A percentile compares a stretch with the other conserved stretches of the same genome.
Conservation (phyloP, 2,888 invertebrate species). For the Hoplodrina blanda region DNA sequence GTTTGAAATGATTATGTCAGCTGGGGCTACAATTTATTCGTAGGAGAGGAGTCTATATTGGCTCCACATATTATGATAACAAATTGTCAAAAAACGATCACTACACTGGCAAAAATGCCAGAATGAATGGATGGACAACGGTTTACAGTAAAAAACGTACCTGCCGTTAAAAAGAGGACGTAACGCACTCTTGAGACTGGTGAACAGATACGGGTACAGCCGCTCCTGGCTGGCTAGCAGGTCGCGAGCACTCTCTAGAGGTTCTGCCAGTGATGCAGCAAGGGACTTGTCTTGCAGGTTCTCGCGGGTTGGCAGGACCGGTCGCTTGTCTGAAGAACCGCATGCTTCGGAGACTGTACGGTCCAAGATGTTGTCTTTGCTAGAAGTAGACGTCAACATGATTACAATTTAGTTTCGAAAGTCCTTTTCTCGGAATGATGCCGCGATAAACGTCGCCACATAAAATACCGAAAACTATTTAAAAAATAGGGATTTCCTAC, state of each 20-base stretch:
- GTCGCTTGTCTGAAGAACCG: conserved; percentile 64
- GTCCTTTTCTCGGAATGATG: too few relatives aligned
- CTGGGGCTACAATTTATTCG: too few relatives aligned
- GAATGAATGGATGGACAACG: too few relatives aligned
- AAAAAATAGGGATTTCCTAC: too few relatives aligned
- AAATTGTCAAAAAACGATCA: too few relatives aligned
- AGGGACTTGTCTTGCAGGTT: conserved; percentile 46
- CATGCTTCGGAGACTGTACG: conserved; percentile 75
- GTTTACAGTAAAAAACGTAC: conserved; percentile 68
- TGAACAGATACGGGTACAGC: conserved; percentile 93
- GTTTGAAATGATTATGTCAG: too few relatives aligned
- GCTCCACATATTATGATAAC: too few relatives aligned
- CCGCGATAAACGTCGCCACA: too few relatives aligned
- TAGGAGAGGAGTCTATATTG: too few relatives aligned
- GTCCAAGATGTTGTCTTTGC: conserved; percentile 70
- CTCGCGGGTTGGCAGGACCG: background rate
- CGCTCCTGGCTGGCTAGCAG: conserved; percentile 94
- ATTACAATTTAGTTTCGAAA: background rate
- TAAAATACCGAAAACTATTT: too few relatives aligned
- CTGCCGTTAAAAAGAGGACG: conserved; percentile 93
- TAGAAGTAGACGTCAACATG: conserved; percentile 64
- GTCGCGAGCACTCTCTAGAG: conserved; percentile 75
- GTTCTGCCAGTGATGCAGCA: conserved; percentile 65
- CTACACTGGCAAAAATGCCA: too few relatives aligned
- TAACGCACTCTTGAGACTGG: conserved; percentile 94